A percentile compares a stretch with the other conserved stretches of the same genome.
These are phyloP conservation scores for Scolanthus callimorphus DNA, from an alignment of 92 coral and sea anemone genomes.

Conservation along the genomic window DNA sequence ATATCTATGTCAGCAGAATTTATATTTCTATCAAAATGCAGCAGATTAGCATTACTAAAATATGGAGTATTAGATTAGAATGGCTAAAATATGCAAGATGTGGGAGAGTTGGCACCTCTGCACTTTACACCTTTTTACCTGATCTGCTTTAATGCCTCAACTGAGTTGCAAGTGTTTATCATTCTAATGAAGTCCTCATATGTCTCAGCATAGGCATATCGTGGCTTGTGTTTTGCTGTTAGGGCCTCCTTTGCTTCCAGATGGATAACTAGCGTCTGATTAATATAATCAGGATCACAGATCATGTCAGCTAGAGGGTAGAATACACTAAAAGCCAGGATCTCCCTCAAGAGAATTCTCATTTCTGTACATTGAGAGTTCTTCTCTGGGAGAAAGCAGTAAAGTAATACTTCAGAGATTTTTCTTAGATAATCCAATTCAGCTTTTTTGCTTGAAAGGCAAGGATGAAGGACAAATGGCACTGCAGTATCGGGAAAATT, in stretches of 20 bases:
- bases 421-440: slow-evolving; percentile 83
- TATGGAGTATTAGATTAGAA: no score
- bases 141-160: slow-evolving; percentile 87
- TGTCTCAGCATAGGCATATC: slow-evolving; percentile 99
- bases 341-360: slow-evolving; percentile 79
- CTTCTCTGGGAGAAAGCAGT: slow-evolving; percentile 67
- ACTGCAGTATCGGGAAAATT: slow-evolving; percentile 69
- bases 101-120: no score
- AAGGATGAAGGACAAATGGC: slow-evolving; percentile 85
- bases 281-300: slow-evolving; percentile 97
- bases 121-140: slow-evolving; percentile 72
- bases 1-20: no score
- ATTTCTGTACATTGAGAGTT: slow-evolving; percentile 74
- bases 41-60: no score
- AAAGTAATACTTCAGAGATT: slow-evolving; percentile 78
- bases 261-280: slow-evolving; percentile 80
- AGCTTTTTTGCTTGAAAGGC: slow-evolving; percentile 63
- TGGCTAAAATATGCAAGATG: no score
- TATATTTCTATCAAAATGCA: neutral
- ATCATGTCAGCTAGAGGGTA: slow-evolving; percentile 89
- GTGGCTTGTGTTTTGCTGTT: slow-evolving; percentile 91
- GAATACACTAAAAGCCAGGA: slow-evolving; percentile 87
- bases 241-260: slow-evolving; percentile 89
- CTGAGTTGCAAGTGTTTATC: slow-evolving; percentile 89
- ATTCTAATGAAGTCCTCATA: slow-evolving; percentile 94